These are phyloP conservation scores for Chromoteleia sp. DNA, from an alignment of 2,888 invertebrate species.

Conservation along the genomic window DNA sequence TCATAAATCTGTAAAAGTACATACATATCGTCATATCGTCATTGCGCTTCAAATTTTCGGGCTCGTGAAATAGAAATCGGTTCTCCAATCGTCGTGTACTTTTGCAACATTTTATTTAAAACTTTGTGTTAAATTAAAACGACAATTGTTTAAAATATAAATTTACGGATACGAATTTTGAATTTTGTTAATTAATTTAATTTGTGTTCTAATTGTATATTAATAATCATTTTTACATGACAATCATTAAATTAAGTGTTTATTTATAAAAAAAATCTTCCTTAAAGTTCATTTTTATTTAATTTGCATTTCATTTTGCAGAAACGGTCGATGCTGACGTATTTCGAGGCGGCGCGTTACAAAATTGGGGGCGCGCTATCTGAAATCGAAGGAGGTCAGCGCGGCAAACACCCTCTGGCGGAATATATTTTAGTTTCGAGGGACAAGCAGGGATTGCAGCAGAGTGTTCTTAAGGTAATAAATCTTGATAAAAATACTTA, in stretches of 20 bases:
- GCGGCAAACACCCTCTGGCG: conserved; percentile 92
- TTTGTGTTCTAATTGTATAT: too few species aligned
- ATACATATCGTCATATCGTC: not conserved
- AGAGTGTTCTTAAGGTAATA: conserved; percentile 91
- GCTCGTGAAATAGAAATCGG: conserved; percentile 42
- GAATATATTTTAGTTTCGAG: conserved; percentile 94
- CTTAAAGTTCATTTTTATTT: too few species aligned
- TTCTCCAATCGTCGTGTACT: conserved; percentile 26
- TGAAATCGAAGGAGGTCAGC: conserved; percentile 92
- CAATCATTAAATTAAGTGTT: too few species aligned
- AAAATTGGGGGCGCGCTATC: conserved; percentile 94
- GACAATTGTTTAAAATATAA: too few species aligned
- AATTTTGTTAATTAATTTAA: too few species aligned
- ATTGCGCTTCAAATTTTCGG: conserved; percentile 33
- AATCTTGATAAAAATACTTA: not conserved
- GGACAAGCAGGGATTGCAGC: conserved; percentile 95
- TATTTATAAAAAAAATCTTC: not conserved
- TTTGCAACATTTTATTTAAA: not conserved
- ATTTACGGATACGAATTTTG: too few species aligned
- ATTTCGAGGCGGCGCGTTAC: conserved; percentile 95
- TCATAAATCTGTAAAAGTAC: conserved; percentile 8
- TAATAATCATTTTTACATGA: too few species aligned
- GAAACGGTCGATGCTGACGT: conserved; percentile 97
- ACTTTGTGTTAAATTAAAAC: too few species aligned
- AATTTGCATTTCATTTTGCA: conserved; percentile 82